Evolutionary conservation across 2,888 invertebrate genomes (phyloP).

Genomic region (Ectemnius continuus): DNA sequence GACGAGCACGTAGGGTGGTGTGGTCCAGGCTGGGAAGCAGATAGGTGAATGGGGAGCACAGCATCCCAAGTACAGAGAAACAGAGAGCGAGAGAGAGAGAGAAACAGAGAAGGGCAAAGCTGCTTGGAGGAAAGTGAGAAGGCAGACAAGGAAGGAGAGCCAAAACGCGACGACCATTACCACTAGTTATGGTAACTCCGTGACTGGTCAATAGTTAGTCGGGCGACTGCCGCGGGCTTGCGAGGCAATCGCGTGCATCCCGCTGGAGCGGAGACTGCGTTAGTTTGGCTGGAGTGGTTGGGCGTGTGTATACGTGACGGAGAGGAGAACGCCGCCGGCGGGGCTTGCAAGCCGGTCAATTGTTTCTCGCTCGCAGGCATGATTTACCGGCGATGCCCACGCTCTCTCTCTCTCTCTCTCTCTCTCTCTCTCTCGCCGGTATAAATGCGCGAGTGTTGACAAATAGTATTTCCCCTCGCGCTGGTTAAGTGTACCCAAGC

Average conservation of each 20-base stretch:
- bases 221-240: constrained; percentile 12
- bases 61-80: neutral
- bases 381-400: constrained; percentile 64
- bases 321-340: constrained; percentile 21
- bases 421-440: constrained; percentile 23
- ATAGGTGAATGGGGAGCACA: no score
- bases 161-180: constrained; percentile 61
- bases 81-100: neutral
- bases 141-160: constrained; percentile 20
- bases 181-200: constrained; percentile 66
- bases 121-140: neutral
- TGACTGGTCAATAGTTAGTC: constrained; percentile 65
- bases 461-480: constrained; percentile 65
- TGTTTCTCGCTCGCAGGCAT: constrained; percentile 58
- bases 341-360: constrained; percentile 57
- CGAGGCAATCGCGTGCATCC: constrained; percentile 21
- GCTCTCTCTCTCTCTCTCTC: neutral
- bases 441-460: constrained; percentile 66
- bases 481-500: constrained; percentile 56
- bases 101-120: neutral
- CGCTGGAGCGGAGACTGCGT: neutral
- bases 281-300: constrained; percentile 11
- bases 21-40: no score
- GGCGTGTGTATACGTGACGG: neutral
- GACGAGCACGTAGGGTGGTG: no score